These are phyloP conservation scores for Drosophila watanabei DNA, from an alignment of 1,140 invertebrate genomes.

Conservation along the genomic window DNA sequence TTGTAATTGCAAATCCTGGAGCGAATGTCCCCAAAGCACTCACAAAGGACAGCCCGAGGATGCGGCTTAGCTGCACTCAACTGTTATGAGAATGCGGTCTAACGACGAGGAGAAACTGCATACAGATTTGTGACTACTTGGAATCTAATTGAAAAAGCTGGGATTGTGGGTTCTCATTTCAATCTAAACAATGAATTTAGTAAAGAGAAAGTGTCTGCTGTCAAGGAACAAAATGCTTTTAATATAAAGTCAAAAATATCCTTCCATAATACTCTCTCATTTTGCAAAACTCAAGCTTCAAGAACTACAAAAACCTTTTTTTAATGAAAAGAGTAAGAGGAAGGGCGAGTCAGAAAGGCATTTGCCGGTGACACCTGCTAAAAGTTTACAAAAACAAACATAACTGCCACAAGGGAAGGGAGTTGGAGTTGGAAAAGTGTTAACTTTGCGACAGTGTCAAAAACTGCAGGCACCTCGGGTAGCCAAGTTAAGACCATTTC, in stretches of 20 bases:
- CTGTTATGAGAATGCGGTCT: constrained; percentile 43
- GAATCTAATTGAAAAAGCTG: constrained; percentile 18
- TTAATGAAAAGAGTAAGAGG: not conserved
- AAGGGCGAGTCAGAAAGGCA: not conserved
- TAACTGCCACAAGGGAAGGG: constrained; percentile 11
- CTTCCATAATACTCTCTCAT: not conserved
- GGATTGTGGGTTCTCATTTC: not conserved
- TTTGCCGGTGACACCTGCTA: constrained; percentile 36
- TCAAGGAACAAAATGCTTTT: too few relatives aligned
- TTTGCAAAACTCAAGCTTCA: not conserved
- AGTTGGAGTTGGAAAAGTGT: constrained; percentile 6
- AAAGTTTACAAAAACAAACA: constrained; percentile 31
- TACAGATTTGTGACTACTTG: not conserved
- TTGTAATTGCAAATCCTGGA: constrained; percentile 38
- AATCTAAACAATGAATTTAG: not conserved
- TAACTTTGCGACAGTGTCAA: constrained; percentile 51
- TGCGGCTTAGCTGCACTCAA: constrained; percentile 32
- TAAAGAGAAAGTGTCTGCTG: not conserved
- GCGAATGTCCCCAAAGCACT: constrained; percentile 31
- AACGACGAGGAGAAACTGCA: constrained; percentile 16
- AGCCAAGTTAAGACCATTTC: constrained; percentile 28
- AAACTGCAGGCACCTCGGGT: constrained; percentile 39
- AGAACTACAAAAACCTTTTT: not conserved
- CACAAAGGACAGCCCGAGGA: constrained; percentile 34
- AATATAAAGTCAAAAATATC: not conserved